Evolutionary conservation across 2,888 invertebrate species (phyloP).

Genomic region (Bedellia somnulentella): DNA sequence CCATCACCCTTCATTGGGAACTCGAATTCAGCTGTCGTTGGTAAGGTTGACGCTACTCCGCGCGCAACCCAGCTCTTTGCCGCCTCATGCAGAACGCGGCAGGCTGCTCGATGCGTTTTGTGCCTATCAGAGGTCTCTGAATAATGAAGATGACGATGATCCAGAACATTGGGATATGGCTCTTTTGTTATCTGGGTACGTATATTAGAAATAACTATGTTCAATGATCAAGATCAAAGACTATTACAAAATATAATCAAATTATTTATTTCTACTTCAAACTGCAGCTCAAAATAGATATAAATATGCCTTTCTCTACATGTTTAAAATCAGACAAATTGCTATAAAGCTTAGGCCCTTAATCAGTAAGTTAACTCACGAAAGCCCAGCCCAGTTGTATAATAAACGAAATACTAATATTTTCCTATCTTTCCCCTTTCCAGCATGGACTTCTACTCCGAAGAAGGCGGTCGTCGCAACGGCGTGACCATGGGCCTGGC

Average conservation of each 20-base stretch:
- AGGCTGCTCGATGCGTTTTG: conserved; percentile 75
- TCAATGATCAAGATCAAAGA: too few relatives aligned
- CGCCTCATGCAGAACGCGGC: conserved; percentile 67
- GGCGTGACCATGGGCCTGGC: conserved; percentile 81
- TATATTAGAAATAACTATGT: conserved; percentile 8
- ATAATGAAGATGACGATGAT: conserved; percentile 67
- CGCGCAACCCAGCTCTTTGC: conserved; percentile 63
- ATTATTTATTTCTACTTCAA: too few relatives aligned
- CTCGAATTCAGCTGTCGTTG: conserved; percentile 66
- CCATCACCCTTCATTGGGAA: conserved; percentile 72
- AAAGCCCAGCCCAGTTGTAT: too few relatives aligned
- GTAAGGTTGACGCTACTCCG: conserved; percentile 72
- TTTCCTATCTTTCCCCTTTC: conserved; percentile 11
- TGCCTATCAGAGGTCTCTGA: conserved; percentile 66
- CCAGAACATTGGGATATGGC: conserved; percentile 82
- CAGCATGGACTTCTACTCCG: conserved; percentile 73
- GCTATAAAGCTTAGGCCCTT: too few relatives aligned
- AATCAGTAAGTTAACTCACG: too few relatives aligned
- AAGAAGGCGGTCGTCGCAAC: conserved; percentile 69
- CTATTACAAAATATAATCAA: too few relatives aligned
- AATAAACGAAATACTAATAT: too few relatives aligned
- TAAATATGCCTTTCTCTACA: too few relatives aligned
- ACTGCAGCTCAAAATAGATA: too few relatives aligned
- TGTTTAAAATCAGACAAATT: too few relatives aligned
- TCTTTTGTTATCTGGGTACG: conserved; percentile 72